A percentile compares a stretch with the other conserved stretches of the same genome.
Evolutionary conservation across 2,797 vertebrate species (phyloP).

Genomic region (Pipistrellus kuhlii): DNA sequence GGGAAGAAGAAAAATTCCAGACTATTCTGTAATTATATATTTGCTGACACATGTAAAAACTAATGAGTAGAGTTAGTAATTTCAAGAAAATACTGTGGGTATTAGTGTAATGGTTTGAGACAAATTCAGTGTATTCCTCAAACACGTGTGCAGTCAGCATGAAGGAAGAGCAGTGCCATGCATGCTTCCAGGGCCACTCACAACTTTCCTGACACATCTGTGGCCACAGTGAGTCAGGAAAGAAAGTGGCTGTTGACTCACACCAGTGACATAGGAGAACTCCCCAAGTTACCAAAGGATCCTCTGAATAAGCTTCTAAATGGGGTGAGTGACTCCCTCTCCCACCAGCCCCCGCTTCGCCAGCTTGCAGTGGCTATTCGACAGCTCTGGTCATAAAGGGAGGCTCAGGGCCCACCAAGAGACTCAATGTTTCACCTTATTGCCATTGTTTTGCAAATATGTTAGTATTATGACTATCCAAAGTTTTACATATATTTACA

Average conservation of each 20-base stretch:
- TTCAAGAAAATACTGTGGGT: not conserved
- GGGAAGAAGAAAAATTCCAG: conserved; percentile 37
- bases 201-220: not conserved
- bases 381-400: not conserved
- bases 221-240: conserved; percentile 70
- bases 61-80: conserved; percentile 33
- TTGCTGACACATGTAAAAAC: conserved; percentile 42
- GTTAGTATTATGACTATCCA: not conserved
- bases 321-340: not conserved
- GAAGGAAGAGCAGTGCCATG: not conserved
- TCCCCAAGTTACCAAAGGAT: not conserved
- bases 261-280: conserved; percentile 38
- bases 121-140: not conserved
- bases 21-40: conserved; percentile 16
- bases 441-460: not conserved
- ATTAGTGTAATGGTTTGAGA: not conserved
- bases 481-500: not conserved
- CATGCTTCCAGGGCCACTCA: not conserved
- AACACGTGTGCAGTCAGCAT: conserved; percentile 12
- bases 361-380: not conserved
- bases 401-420: not conserved
- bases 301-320: conserved; percentile 17
- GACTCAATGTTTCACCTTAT: not conserved
- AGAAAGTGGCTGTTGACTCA: conserved; percentile 62
- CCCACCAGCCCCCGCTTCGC: not conserved